Evolutionary conservation across 2,888 invertebrate species (phyloP).

Genomic region (Lycocerus yunnanus): DNA sequence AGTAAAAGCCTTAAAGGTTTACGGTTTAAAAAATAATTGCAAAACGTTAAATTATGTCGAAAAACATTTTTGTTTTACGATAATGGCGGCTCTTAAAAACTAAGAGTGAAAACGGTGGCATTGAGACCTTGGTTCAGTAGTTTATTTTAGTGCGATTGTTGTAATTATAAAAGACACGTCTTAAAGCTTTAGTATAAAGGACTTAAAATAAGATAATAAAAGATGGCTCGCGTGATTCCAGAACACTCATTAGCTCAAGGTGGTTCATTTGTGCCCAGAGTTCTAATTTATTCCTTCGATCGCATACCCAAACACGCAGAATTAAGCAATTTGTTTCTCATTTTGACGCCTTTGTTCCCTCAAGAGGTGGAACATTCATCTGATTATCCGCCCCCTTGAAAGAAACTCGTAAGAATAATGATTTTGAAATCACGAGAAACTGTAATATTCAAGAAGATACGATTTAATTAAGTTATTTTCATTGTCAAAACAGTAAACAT

Average conservation of each 20-base stretch:
- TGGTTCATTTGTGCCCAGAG: conserved; percentile 38
- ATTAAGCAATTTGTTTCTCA: conserved; percentile 41
- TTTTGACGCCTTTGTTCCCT: conserved; percentile 39
- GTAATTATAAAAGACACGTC: conserved; percentile 13
- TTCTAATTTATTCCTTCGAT: conserved; percentile 40
- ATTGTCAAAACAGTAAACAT: neutral
- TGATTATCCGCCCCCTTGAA: conserved; percentile 24
- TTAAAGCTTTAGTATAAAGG: conserved; percentile 9
- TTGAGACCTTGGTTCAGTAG: neutral
- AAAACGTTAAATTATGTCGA: neutral
- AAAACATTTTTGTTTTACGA: neutral
- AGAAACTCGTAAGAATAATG: conserved; percentile 24
- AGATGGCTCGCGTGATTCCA: conserved; percentile 38
- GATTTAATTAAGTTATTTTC: conserved; percentile 5
- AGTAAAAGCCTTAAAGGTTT: neutral
- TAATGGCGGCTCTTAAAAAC: neutral
- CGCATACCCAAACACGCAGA: conserved; percentile 37
- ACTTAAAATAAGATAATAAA: conserved; percentile 35
- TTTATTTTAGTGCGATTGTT: neutral
- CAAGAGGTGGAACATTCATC: conserved; percentile 34
- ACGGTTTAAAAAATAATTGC: neutral
- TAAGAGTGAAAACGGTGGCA: neutral
- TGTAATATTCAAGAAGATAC: conserved; percentile 20
- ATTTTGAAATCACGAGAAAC: conserved; percentile 24
- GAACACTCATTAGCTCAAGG: conserved; percentile 40